Percentiles rank a stretch among this genome's conserved stretches.
Evolutionary conservation across 2,113 vertebrate species (phyloP).

Genomic region (Ophthalmolycus amberensis): DNA sequence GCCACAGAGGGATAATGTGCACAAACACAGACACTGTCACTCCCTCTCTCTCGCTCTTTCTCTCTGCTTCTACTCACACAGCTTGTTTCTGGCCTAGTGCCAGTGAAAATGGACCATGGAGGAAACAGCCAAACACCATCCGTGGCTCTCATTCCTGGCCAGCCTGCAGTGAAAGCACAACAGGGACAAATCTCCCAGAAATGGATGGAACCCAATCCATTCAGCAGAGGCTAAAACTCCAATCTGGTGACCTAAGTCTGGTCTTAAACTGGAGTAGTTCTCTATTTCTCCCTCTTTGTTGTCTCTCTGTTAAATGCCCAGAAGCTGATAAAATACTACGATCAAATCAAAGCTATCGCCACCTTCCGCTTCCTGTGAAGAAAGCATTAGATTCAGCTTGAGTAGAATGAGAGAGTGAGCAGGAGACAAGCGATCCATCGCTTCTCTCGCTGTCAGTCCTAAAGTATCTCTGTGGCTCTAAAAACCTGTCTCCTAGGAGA

Average conservation of each 20-base stretch:
- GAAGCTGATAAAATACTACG: not conserved
- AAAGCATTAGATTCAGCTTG: constrained; percentile 30
- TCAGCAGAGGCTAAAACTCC: not conserved
- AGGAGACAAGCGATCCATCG: constrained; percentile 44
- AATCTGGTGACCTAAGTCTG: not conserved
- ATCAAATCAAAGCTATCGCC: constrained; percentile 5
- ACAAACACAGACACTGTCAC: constrained; percentile 49
- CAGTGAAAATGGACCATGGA: constrained; percentile 54
- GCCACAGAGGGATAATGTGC: constrained; percentile 57
- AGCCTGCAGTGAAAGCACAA: constrained; percentile 16
- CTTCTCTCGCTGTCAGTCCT: constrained; percentile 28
- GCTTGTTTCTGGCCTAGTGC: constrained; percentile 45
- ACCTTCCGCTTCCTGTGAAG: constrained; percentile 24
- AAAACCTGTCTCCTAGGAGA: constrained; percentile 55
- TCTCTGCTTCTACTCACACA: constrained; percentile 43
- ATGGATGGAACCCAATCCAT: constrained; percentile 30
- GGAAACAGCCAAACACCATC: constrained; percentile 50
- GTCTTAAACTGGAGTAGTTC: not conserved
- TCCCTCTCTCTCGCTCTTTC: constrained; percentile 8
- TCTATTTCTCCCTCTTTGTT: not conserved
- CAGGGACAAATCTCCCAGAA: constrained; percentile 11
- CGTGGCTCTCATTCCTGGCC: constrained; percentile 35
- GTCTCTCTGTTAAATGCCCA: not conserved
- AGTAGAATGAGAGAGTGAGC: constrained; percentile 14
- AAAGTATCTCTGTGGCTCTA: constrained; percentile 45